Percentiles rank a stretch among this genome's conserved stretches.
Conservation (phyloP, 2,797 vertebrate species). For the Poecilia picta region DNA sequence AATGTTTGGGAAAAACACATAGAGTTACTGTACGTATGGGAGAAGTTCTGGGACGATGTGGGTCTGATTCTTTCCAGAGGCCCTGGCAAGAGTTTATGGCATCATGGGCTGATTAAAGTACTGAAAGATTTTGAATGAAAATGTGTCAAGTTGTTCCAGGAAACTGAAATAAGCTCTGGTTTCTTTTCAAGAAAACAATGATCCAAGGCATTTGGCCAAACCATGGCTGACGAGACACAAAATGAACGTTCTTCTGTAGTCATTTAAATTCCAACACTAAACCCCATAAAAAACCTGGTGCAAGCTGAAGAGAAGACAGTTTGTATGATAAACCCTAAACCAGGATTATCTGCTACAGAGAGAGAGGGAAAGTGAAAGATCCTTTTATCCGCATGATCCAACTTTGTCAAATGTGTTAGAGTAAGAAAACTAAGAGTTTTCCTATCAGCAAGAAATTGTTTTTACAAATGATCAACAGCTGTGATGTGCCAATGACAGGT, state of each 20-base stretch:
- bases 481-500: neutral
- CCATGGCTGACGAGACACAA: neutral
- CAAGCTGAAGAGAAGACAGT: neutral
- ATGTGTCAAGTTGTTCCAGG: neutral
- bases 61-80: neutral
- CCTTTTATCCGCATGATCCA: neutral
- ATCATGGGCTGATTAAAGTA: neutral
- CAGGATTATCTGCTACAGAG: neutral
- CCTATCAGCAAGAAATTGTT: neutral
- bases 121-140: neutral
- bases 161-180: neutral
- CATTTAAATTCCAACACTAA: neutral
- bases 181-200: neutral
- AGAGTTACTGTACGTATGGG: neutral
- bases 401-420: neutral
- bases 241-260: neutral
- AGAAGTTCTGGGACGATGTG: neutral
- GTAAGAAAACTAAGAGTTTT: neutral
- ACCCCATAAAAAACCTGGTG: neutral
- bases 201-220: neutral
- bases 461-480: neutral
- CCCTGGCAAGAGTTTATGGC: neutral
- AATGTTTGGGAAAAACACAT: neutral
- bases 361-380: neutral
- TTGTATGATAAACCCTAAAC: neutral